Evolutionary conservation across 2,888 invertebrate genomes (phyloP), one percentile per base, ranked within the genome.

Genomic region (Blera fallax): DNA sequence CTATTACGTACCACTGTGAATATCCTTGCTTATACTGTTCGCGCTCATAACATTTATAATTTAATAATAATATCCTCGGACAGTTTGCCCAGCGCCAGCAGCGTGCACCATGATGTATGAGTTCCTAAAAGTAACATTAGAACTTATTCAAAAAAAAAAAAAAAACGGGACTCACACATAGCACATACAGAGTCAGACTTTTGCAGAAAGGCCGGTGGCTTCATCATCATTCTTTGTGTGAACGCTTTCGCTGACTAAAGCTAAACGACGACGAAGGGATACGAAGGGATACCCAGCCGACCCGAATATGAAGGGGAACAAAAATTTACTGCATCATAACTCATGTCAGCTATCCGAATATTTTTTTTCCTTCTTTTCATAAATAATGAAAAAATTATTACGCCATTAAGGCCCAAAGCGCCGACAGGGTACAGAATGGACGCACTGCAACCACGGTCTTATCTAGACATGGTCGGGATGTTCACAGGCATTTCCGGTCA

Each of bases 291-390:
- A 48, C 37, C n/a, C n/a, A 52, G 8, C 24, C 37, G 24, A 67
- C 16, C 40, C 45, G 29, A 32, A 34, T 40, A 11, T 27, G 32
- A 29, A 45, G 14, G 14, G 24, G 21, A 5, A 21, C n/a, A 34
- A 34, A 45, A 72, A 73, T 79, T 83, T 79, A 83, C 73, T 83
- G 73, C 78, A 54, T 37, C 83, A 83, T 83, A 83, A 79, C 67
- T 83, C 83, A 83, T 73, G 79, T 83, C 72, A 83, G 14, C 67
- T 62, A 76, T 54, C 69, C 27, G 60, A 60, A 60, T 74, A 67
- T 29, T 60, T 74, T 45, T 32, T 54, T 48, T 40, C n/a, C 29
- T 45, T 29, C 29, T 54, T 48, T 67, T 29, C 62, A 67, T 48
- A 76, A 81, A 81, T 81, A 76, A 81, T 29, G 34, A 52, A 62